Evolutionary conservation across 2,888 invertebrate species (phyloP), one percentile per base, ranked within the genome.

Genomic region (Norana najaformis): DNA sequence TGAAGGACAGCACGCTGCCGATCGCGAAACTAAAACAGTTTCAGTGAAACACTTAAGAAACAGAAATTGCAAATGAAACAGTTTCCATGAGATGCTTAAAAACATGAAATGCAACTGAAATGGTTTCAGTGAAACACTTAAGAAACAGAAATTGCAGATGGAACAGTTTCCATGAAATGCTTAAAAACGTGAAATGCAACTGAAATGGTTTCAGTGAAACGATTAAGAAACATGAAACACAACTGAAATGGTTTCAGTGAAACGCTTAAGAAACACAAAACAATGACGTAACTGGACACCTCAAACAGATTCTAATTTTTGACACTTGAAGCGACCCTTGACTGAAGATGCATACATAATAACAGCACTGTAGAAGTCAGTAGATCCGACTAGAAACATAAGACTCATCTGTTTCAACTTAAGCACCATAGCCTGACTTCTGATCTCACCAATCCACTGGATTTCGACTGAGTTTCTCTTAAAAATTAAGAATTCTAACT

Each of bases 1-100:
- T 93, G 92, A 88, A 95, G 92, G 6, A 95, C 95, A 5, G 94
- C 94, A n/a, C 93, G 92, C 90, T 94, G 93, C 82, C 95, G 92
- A 83, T 93, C 94, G 85, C 93, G 93, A 8, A 92, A 90, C 94
- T 94, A 91, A 23, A 89, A 92, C n/a, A 89, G 88, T 83, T 91
- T 90, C 89, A 89, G 36, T 20, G 2, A 69, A 69, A n/a, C 23
- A 35, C 2, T 69, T 35, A n/a, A 14, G 35, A 36, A 88, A 35
- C 5, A 39, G n/a, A 41, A 69, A 23, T 36, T 39, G 35, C 23
- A 88, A 88, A 37, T 35, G 18, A 88, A 16, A 6, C 34, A 30
- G 37, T 36, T 88, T 23, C 35, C 30, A 36, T 8, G 4, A 34
- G 23, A 30, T 89, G 14, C 89, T 47, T 47, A 38, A 1, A 11